Conservation (phyloP, 2,888 invertebrate species). For the Steinernema carpocapsae region DNA sequence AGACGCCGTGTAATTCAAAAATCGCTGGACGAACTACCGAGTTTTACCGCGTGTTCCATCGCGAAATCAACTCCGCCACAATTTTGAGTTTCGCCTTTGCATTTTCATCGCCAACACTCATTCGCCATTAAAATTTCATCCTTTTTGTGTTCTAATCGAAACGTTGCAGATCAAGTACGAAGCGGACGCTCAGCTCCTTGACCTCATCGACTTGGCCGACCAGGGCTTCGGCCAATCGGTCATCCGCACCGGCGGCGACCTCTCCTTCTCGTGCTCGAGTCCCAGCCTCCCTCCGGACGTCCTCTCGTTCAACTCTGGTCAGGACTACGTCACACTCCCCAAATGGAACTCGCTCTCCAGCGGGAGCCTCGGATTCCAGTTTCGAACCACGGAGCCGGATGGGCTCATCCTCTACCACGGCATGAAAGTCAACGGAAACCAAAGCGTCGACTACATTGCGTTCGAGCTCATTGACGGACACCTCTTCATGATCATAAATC, state of each 20-base stretch:
- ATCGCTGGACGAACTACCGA: no score
- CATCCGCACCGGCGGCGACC: constrained; percentile 62
- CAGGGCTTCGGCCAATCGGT: constrained; percentile 65
- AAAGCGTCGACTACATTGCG: constrained; percentile 87
- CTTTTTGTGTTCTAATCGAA: no score
- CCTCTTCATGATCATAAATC: constrained; percentile 86
- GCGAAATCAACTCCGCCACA: no score
- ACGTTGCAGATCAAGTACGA: constrained; percentile 60
- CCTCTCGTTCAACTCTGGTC: constrained; percentile 58
- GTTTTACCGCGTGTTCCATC: no score
- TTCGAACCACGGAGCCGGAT: constrained; percentile 91
- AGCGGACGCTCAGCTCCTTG: constrained; percentile 58
- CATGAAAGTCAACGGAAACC: constrained; percentile 45
- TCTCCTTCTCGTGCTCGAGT: constrained; percentile 64
- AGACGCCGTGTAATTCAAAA: no score
- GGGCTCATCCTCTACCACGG: constrained; percentile 87
- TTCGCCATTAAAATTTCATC: no score
- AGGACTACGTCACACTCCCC: constrained; percentile 55
- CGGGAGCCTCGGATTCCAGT: constrained; percentile 73
- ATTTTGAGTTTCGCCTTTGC: no score
- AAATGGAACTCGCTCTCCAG: constrained; percentile 64
- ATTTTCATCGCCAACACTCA: no score
- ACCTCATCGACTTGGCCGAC: constrained; percentile 65
- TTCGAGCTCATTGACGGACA: constrained; percentile 92
- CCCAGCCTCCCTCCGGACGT: constrained; percentile 60